Percentiles rank a stretch among this genome's conserved stretches.
These are phyloP conservation scores for Psilopsiagon aurifrons DNA, from an alignment of 2,113 vertebrate genomes.

Conservation along the genomic window DNA sequence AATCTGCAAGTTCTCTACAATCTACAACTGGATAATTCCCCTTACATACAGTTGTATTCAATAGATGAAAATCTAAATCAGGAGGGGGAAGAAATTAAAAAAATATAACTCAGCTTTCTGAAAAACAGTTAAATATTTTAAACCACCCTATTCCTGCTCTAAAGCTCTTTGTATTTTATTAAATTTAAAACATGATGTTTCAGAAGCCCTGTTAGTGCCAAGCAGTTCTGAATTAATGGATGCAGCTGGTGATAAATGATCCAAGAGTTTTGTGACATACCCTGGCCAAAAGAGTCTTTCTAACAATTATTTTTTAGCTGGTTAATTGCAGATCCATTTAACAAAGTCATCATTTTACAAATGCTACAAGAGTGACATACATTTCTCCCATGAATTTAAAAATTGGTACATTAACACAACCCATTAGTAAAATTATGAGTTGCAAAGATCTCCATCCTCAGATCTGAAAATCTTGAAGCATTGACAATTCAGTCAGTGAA, in stretches of 20 bases:
- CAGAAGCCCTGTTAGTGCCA: slow-evolving; percentile 46
- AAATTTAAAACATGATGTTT: slow-evolving; percentile 53
- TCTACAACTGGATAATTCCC: not conserved
- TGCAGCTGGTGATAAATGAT: slow-evolving; percentile 71
- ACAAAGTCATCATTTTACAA: slow-evolving; percentile 73
- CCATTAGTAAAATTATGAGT: slow-evolving; percentile 66
- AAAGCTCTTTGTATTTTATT: slow-evolving; percentile 46
- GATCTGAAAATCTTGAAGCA: slow-evolving; percentile 42
- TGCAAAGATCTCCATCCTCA: slow-evolving; percentile 53
- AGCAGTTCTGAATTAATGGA: slow-evolving; percentile 57
- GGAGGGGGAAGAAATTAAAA: not conserved
- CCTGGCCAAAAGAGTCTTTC: slow-evolving; percentile 70
- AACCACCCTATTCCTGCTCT: slow-evolving; percentile 5
- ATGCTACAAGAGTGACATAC: slow-evolving; percentile 67
- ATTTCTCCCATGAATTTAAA: slow-evolving; percentile 66
- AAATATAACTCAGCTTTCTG: not conserved
- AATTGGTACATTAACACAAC: slow-evolving; percentile 44
- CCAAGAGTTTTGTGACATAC: slow-evolving; percentile 56
- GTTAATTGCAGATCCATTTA: slow-evolving; percentile 75
- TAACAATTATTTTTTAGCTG: slow-evolving; percentile 72
- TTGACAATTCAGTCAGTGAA: slow-evolving; percentile 57
- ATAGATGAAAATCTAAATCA: not conserved
- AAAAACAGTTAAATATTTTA: slow-evolving; percentile 16
- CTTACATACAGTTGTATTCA: not conserved
- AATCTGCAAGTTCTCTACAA: not conserved